phyloP scores from a whole-genome alignment of 2,888 invertebrate genomes.

The Apoda limacodes region DNA sequence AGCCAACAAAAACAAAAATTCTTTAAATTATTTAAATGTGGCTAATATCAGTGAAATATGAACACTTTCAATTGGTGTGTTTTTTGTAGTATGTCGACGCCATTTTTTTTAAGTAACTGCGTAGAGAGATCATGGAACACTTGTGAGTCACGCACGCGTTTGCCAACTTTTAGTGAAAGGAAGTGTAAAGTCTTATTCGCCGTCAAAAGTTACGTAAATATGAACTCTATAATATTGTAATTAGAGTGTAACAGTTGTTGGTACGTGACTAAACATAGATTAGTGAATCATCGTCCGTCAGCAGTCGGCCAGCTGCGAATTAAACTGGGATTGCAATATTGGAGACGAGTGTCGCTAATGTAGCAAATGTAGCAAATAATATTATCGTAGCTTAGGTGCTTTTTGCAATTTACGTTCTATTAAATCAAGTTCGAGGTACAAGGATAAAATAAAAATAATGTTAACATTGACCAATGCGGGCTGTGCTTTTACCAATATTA shows the following conservation, averaged over 20 bases:
- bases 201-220: neutral
- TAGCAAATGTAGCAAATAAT: too few relatives aligned
- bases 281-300: conserved; percentile 46
- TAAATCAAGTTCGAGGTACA: too few relatives aligned
- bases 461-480: too few relatives aligned
- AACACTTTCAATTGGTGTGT: conserved; percentile 23
- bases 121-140: conserved; percentile 41
- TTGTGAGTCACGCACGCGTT: conserved; percentile 47
- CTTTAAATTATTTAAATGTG: too few relatives aligned
- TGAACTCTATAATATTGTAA: neutral
- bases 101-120: conserved; percentile 26
- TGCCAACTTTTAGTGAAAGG: conserved; percentile 37
- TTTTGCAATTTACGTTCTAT: too few relatives aligned
- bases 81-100: conserved; percentile 20
- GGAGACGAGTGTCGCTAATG: conserved; percentile 37
- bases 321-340: conserved; percentile 44
- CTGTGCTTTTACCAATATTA: too few relatives aligned
- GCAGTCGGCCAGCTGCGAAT: conserved; percentile 53
- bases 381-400: too few relatives aligned
- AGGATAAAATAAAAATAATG: too few relatives aligned
- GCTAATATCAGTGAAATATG: conserved; percentile 1
- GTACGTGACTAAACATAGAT: conserved; percentile 25
- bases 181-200: neutral
- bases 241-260: conserved; percentile 6
- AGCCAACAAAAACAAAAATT: too few relatives aligned